Percentiles rank a stretch among this genome's conserved stretches.
Evolutionary conservation across 2,113 vertebrate genomes (phyloP).

Genomic region (Oryzias woworae): DNA sequence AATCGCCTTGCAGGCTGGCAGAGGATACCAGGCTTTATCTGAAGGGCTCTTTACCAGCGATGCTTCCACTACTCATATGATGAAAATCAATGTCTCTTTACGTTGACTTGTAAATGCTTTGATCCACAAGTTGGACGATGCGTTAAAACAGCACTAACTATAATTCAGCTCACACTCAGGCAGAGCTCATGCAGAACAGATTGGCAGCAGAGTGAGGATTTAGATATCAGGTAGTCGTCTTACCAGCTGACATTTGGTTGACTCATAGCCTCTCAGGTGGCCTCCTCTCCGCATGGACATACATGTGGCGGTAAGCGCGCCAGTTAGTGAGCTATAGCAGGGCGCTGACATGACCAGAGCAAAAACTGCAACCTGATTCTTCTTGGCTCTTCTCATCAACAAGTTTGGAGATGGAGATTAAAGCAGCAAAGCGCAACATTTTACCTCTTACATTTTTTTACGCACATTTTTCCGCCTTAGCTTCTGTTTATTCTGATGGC

Average conservation of each 20-base stretch:
- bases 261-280: conserved; percentile 68
- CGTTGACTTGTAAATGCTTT: conserved; percentile 3
- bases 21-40: conserved; percentile 26
- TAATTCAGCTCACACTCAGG: conserved; percentile 52
- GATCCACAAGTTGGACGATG: conserved; percentile 61
- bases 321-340: conserved; percentile 53
- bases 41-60: not conserved
- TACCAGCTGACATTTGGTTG: conserved; percentile 67
- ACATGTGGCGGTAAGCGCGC: conserved; percentile 35
- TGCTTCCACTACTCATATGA: not conserved
- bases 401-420: conserved; percentile 2
- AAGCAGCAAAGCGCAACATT: not conserved
- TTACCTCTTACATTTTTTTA: not conserved
- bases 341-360: conserved; percentile 12
- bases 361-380: conserved; percentile 12
- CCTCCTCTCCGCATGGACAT: conserved; percentile 46
- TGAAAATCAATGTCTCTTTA: conserved; percentile 1
- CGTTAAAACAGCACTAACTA: conserved; percentile 24
- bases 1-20: conserved; percentile 13
- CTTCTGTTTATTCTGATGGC: conserved; percentile 8
- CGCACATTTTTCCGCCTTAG: not conserved
- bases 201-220: conserved; percentile 60
- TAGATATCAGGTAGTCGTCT: conserved; percentile 63
- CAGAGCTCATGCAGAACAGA: conserved; percentile 38
- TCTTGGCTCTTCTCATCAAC: not conserved